Conservation (phyloP, 2,888 invertebrate species). For the Drosophila falleni region DNA sequence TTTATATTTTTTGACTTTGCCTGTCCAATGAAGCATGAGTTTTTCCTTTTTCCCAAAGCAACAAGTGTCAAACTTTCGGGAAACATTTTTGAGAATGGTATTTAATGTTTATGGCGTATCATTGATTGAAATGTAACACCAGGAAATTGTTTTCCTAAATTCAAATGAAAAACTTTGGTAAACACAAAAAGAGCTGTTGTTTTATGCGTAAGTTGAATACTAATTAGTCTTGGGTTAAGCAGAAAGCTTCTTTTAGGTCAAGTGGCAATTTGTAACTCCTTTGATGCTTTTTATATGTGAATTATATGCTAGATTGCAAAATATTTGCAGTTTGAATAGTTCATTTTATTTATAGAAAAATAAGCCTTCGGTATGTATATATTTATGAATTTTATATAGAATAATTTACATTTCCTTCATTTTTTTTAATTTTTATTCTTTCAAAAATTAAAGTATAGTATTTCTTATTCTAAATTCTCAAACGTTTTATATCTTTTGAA, state of each 20-base stretch:
- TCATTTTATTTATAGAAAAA: too few relatives aligned
- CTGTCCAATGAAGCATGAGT: conserved; percentile 11
- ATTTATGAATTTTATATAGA: too few relatives aligned
- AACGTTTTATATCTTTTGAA: too few relatives aligned
- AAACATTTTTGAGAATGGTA: conserved; percentile 15
- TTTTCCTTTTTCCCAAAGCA: conserved; percentile 31
- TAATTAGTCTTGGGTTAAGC: conserved; percentile 12
- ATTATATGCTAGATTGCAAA: too few relatives aligned
- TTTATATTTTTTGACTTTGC: not conserved
- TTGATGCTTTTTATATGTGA: too few relatives aligned
- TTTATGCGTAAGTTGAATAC: conserved; percentile 6
- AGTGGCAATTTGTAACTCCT: too few relatives aligned
- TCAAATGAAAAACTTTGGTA: conserved; percentile 9
- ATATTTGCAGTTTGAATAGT: too few relatives aligned
- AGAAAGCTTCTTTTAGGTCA: conserved; percentile 1
- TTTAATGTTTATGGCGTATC: conserved; percentile 30
- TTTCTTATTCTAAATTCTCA: too few relatives aligned
- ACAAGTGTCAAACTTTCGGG: conserved; percentile 40
- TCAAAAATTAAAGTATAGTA: too few relatives aligned
- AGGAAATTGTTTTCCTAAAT: conserved; percentile 38
- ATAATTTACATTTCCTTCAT: too few relatives aligned
- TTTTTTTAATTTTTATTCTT: too few relatives aligned
- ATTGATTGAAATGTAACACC: conserved; percentile 51
- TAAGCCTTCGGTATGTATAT: too few relatives aligned
- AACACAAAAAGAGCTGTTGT: not conserved